A percentile compares a stretch with the other conserved stretches of the same genome.
phyloP scores from a whole-genome alignment of 2,888 invertebrate species.

The Acanthacorydalis orientalis region DNA sequence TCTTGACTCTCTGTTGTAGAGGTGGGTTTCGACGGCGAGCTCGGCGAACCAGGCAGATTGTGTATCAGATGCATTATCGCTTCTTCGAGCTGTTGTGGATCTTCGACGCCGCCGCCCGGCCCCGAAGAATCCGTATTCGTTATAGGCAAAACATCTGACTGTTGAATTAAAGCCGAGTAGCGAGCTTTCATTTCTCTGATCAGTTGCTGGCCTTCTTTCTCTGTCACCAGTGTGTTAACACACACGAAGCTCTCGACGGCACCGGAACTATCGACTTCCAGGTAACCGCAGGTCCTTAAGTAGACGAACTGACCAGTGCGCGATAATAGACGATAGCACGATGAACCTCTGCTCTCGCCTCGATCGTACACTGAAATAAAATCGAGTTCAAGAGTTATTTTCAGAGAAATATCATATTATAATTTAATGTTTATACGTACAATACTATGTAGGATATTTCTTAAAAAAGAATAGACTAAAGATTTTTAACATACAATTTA shows the following conservation, averaged over 20 bases:
- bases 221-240: conserved; percentile 59
- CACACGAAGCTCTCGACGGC: conserved; percentile 75
- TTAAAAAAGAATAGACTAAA: too few relatives aligned
- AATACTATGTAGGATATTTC: too few relatives aligned
- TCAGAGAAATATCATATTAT: conserved; percentile 1
- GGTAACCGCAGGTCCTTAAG: conserved; percentile 64
- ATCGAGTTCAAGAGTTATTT: conserved; percentile 7
- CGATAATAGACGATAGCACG: conserved; percentile 70
- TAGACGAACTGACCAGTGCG: conserved; percentile 75
- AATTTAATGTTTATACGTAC: background rate
- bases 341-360: conserved; percentile 65
- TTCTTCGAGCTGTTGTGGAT: conserved; percentile 50
- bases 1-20: conserved; percentile 3
- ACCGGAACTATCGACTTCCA: conserved; percentile 67
- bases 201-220: conserved; percentile 54
- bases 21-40: conserved; percentile 10
- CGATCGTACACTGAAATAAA: conserved; percentile 59
- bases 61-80: conserved; percentile 55
- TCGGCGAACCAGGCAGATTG: conserved; percentile 25
- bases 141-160: conserved; percentile 10
- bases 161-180: conserved; percentile 46
- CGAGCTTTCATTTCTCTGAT: conserved; percentile 65
- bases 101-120: conserved; percentile 39
- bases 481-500: too few relatives aligned
- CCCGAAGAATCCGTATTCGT: conserved; percentile 9